These are phyloP conservation scores for Rhinoraja longicauda DNA, from an alignment of 2,797 vertebrate species.

Conservation along the genomic window DNA sequence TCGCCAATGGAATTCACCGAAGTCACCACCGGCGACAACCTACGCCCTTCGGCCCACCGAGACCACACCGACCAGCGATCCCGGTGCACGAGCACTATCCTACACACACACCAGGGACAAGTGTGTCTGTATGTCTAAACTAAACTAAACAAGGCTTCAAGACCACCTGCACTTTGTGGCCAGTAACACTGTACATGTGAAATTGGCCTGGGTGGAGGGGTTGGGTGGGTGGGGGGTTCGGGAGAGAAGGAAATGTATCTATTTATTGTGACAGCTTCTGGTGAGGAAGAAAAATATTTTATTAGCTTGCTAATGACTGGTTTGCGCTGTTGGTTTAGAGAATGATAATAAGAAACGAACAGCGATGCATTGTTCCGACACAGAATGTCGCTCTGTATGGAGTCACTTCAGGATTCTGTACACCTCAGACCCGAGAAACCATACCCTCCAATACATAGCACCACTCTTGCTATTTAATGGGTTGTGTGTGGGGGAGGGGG, in stretches of 20 bases:
- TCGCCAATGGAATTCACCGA: no score
- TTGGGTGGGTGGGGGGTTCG: no score
- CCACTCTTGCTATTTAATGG: constrained; percentile 74
- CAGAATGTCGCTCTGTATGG: constrained; percentile 77
- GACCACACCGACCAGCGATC: no score
- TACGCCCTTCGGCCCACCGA: no score
- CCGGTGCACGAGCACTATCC: no score
- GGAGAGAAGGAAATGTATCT: constrained; percentile 50
- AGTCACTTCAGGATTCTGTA: constrained; percentile 72
- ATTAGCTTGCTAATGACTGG: constrained; percentile 62
- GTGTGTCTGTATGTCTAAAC: no score
- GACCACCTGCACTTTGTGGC: constrained; percentile 43
- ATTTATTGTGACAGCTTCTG: constrained; percentile 72
- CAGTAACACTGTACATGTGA: constrained; percentile 46
- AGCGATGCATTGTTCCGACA: constrained; percentile 74
- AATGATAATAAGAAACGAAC: constrained; percentile 66
- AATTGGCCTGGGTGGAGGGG: constrained; percentile 39
- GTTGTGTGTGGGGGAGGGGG: constrained; percentile 70
- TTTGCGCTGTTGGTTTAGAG: constrained; percentile 60
- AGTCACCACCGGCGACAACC: no score
- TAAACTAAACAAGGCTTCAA: no score
- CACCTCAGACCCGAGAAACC: constrained; percentile 65
- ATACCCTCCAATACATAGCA: constrained; percentile 67
- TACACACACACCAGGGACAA: no score
- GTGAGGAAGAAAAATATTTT: constrained; percentile 77